Percentiles rank a stretch among this genome's conserved stretches.
These are phyloP conservation scores for Capra hircus DNA, from an alignment of 2,113 vertebrate species.

Conservation along the genomic window DNA sequence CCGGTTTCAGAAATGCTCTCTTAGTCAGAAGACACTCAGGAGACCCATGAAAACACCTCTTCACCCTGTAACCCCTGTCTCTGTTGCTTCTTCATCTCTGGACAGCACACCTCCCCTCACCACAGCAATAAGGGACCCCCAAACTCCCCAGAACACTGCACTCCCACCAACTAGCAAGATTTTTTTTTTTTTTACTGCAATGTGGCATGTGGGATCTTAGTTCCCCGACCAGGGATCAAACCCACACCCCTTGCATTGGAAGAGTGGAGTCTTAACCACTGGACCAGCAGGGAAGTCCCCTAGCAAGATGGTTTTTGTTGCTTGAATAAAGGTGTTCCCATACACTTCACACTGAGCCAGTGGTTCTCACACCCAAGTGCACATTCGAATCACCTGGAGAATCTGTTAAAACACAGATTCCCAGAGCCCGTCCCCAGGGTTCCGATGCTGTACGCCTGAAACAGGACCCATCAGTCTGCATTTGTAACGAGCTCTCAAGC, in stretches of 20 bases:
- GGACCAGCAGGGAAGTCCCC: neutral
- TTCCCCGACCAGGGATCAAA: neutral
- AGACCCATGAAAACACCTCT: neutral
- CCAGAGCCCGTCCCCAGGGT: neutral
- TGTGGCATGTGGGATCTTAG: neutral
- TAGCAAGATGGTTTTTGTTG: neutral
- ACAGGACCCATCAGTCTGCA: too few species aligned
- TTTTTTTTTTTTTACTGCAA: neutral
- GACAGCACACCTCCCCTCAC: neutral
- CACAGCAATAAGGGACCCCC: neutral
- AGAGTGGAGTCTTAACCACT: neutral
- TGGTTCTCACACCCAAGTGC: neutral
- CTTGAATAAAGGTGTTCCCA: neutral
- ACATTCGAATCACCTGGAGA: neutral
- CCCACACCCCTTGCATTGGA: neutral
- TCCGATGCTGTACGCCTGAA: neutral
- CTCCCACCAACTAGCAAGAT: neutral
- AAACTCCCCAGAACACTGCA: neutral
- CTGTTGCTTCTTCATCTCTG: neutral
- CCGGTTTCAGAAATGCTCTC: neutral
- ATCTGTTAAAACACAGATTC: neutral
- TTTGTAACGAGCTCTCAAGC: neutral
- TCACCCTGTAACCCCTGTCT: neutral
- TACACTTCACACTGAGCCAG: neutral
- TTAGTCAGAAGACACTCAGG: neutral